phyloP scores from a whole-genome alignment of 2,888 invertebrate genomes.

The Drosophila stalkeri region DNA sequence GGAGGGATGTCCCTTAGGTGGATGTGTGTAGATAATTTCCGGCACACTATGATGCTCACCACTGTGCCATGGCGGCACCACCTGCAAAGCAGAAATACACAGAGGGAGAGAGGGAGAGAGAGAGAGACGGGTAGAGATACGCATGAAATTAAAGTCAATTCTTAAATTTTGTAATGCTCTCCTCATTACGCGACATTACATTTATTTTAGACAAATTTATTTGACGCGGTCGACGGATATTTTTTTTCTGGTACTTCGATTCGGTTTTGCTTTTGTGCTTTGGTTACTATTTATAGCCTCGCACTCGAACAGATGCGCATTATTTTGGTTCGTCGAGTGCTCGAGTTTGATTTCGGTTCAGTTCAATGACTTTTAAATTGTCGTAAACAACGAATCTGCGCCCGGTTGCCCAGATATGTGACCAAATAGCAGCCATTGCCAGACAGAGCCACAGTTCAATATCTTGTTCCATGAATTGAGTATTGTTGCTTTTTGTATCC shows the following conservation, averaged over 20 bases:
- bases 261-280: conserved; percentile 31
- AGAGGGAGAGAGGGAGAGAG: background rate
- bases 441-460: conserved; percentile 19
- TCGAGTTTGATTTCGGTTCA: conserved; percentile 34
- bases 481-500: conserved; percentile 3
- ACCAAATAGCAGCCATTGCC: conserved; percentile 9
- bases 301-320: conserved; percentile 41
- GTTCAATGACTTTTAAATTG: conserved; percentile 75
- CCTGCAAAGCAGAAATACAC: conserved; percentile 50
- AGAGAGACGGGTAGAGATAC: background rate
- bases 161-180: conserved; percentile 29
- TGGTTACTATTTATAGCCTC: conserved; percentile 58
- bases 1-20: conserved; percentile 83
- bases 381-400: conserved; percentile 62
- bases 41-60: conserved; percentile 78
- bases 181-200: conserved; percentile 17
- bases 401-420: conserved; percentile 13
- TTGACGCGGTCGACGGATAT: conserved; percentile 23
- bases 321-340: conserved; percentile 38
- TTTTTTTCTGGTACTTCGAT: conserved; percentile 23
- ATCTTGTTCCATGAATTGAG: background rate
- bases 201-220: conserved; percentile 14
- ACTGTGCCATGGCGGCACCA: conserved; percentile 83
- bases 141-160: conserved; percentile 16
- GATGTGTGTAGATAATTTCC: conserved; percentile 83